Base-by-base conservation (phyloP, 1,140 invertebrate species). In the Neodiprion lecontei region DNA sequence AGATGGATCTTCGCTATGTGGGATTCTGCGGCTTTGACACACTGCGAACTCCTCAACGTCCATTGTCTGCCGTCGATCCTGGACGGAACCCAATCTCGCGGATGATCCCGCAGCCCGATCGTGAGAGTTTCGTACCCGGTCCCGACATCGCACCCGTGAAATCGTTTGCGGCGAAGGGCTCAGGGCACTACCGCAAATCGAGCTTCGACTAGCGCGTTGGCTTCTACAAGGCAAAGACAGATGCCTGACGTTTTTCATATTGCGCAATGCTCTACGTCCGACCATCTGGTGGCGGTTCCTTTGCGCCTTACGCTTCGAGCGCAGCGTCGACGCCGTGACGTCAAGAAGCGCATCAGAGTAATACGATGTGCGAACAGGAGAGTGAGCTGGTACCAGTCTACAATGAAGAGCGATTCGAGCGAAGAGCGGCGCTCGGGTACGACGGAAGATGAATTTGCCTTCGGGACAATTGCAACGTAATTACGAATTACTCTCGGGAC, bases 221-320 rank as follows among this genome's bases (percentile, higher is more conserved):
- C 1, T 65, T 14, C 12, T 65, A 65, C 61, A 21, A 21, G 17
- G 17, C 17, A 40, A 9, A 74, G 84, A 84, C 85, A 86, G 84
- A 85, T 86, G 85, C 80, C 82, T 84, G 84, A 85, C 80, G 81
- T 81, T 82, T 68, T 79, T 83, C 74, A 82, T 79, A 86, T 86
- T 86, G 85, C 83, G 85, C 83, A 85, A 86, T 81, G 76, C 74
- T 69, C 69, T 73, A 74, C 75, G 73, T 78, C 76, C 72, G 75
- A 74, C 83, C 84, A 84, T 84, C 84, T 84, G 83, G 83, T 82
- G 83, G 84, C 83, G 85, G 83, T 77, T 79, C 79, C 82, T 85
- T 85, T 85, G 78, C 79, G 85, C 84, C 83, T 85, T 79, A 74
- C 78, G 82, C 78, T 78, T 73, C 76, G 70, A 75, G 76, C 79